Base-by-base conservation (phyloP, 1,140 invertebrate genomes). In the Drosophila virilis region DNA sequence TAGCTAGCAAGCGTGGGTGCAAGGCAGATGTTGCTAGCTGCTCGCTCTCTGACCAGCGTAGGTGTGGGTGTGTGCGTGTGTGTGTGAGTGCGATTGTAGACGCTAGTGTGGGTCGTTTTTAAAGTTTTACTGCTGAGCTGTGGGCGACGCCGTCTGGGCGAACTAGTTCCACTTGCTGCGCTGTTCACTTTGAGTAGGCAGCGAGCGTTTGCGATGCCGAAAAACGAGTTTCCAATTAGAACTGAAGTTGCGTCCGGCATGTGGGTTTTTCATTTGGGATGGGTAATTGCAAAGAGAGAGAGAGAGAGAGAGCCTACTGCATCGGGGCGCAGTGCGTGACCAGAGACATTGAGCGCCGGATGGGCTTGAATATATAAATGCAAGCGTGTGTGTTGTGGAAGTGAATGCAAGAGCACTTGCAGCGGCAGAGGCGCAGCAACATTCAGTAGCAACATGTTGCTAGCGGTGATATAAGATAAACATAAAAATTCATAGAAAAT, bases 141-240 rank as follows among this genome's bases (percentile, higher is more conserved):
- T 84, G 69, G 81, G 80, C 74, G 82, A 60, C 60, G 55, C 38
- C 64, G 65, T 22, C 61, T 64, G 50, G 64, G 38, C 59, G 72
- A 83, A 83, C 71, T 51, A 69, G 75, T 64, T 75, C 74, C 70
- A 64, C 48, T 66, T 60, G 48, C 52, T 57, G 51, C 13, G 46
- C 28, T 57, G 32, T 64, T 79, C 61, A 55, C 12, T 78, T 51
- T 13, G 68, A 77, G 74, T 78, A 59, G 74, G 54, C 45, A 48
- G 72, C 17, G 46, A 59, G 3, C 22, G 22, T 28, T 28, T 28
- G 22, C 22, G 22, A 28, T 28, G 22, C 22, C 22, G 57, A 46
- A 48, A 80, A 86, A 86, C 82, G 65, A 68, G 82, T 86, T 86
- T 76, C 76, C 83, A 88, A 88, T 86, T 77, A 67, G 75, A 84